These are phyloP conservation scores for Neogobius melanostomus DNA, from an alignment of 2,113 vertebrate genomes.

Conservation along the genomic window DNA sequence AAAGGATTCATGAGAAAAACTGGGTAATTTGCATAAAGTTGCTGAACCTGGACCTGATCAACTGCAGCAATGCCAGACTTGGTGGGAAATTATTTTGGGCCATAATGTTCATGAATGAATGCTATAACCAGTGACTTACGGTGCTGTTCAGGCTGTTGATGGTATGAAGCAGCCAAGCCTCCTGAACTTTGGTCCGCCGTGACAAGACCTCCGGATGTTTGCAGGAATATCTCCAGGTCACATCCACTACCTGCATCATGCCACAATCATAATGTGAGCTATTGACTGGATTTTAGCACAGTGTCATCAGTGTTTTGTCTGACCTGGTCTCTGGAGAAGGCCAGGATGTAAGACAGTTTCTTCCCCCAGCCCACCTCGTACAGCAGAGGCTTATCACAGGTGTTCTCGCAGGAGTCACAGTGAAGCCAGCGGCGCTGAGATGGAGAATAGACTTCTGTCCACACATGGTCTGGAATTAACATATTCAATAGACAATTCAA, in stretches of 20 bases:
- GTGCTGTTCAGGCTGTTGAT: slow-evolving; percentile 82
- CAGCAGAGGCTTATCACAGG: slow-evolving; percentile 92
- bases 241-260: slow-evolving; percentile 87
- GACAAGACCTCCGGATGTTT: slow-evolving; percentile 88
- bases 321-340: slow-evolving; percentile 97
- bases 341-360: slow-evolving; percentile 90
- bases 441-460: slow-evolving; percentile 92
- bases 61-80: too few species aligned
- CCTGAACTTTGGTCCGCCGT: slow-evolving; percentile 84
- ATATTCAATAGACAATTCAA: not conserved
- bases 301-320: not conserved
- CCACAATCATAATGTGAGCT: not conserved
- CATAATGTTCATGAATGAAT: not conserved
- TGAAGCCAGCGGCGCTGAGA: slow-evolving; percentile 94
- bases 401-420: slow-evolving; percentile 93
- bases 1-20: too few species aligned
- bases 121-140: slow-evolving; percentile 66
- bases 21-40: too few species aligned
- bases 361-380: slow-evolving; percentile 97
- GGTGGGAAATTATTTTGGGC: too few species aligned
- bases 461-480: slow-evolving; percentile 88
- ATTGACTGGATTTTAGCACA: not conserved
- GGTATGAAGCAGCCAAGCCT: slow-evolving; percentile 85
- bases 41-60: too few species aligned
- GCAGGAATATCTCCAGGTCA: slow-evolving; percentile 96